Base-by-base conservation (phyloP, 2,113 vertebrate species). In the Alectura lathami region DNA sequence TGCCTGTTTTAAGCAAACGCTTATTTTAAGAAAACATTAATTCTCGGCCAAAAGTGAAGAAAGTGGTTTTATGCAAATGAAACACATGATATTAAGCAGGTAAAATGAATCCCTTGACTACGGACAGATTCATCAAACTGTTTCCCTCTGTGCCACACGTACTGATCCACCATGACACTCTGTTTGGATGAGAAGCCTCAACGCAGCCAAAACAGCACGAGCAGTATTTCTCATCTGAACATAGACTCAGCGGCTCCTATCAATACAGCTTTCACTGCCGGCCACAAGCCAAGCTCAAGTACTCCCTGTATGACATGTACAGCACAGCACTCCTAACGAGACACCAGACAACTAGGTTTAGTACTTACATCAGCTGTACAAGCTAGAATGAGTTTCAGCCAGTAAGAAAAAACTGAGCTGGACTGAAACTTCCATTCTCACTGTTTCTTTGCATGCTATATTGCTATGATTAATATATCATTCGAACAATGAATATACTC, bases 391-490 rank as follows among this genome's bases (percentile, higher is more conserved):
- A 89, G 27, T 34, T 91, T 73, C 16, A 53, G 20, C 15, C 62
- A 51, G 26, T 12, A 43, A 14, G 8, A 36, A 63, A 56, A 40
- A 53, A 36, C 5, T 13, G 12, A 88, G 27, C 38, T 66, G 54
- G 36, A 72, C 54, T 86, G 68, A 91, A 0, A 0, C 15, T 51
- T 83, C 42, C 22, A 16, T 59, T 72, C 48, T 74, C 34, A 36
- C 40, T 45, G 12, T 22, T 63, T 68, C 32, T 59, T 5, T 34
- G 22, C 0, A 0, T 23, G 51, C 12, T 67, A n/a, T 29, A 7
- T 62, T 78, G 42, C 40, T 14, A 38, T 11, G 40, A 45, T 0
- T 38, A 26, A 16, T 16, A 36, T 7, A 20, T 69, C 53, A 47
- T 48, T 81, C 53, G 43, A 17, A 76, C 27, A 40, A 56, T 4